Evolutionary conservation across 2,113 vertebrate species (phyloP).

Genomic region (Malaclemys terrapin): DNA sequence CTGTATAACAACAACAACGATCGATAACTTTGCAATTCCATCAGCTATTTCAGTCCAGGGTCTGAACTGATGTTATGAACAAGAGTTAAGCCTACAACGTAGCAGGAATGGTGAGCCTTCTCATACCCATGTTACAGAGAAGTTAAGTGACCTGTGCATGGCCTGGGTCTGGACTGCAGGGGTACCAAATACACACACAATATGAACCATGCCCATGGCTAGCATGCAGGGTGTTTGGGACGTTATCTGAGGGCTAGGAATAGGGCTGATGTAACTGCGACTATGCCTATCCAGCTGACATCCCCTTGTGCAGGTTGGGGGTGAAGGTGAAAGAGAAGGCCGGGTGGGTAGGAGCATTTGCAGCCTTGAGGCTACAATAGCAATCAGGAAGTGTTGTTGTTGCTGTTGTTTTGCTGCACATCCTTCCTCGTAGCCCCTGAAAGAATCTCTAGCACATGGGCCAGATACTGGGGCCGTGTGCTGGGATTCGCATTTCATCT

Average conservation of each 20-base stretch:
- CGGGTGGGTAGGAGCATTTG: rapidly evolving
- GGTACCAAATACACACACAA: background rate
- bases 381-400: background rate
- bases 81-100: rapidly evolving
- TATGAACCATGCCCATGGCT: rapidly evolving
- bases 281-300: background rate
- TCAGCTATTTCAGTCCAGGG: rapidly evolving
- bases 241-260: background rate
- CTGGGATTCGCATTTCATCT: rapidly evolving
- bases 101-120: rapidly evolving
- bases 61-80: rapidly evolving
- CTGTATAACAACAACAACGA: background rate
- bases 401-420: background rate
- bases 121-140: rapidly evolving
- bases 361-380: background rate
- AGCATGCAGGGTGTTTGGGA: rapidly evolving
- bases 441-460: background rate
- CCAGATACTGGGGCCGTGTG: rapidly evolving
- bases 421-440: background rate
- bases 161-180: too few relatives aligned
- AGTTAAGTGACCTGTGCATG: too few relatives aligned
- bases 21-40: rapidly evolving
- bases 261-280: background rate
- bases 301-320: constrained; percentile 1
- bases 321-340: background rate